phyloP scores from a whole-genome alignment of 2,888 invertebrate genomes.

The Sminthurides aquaticus region DNA sequence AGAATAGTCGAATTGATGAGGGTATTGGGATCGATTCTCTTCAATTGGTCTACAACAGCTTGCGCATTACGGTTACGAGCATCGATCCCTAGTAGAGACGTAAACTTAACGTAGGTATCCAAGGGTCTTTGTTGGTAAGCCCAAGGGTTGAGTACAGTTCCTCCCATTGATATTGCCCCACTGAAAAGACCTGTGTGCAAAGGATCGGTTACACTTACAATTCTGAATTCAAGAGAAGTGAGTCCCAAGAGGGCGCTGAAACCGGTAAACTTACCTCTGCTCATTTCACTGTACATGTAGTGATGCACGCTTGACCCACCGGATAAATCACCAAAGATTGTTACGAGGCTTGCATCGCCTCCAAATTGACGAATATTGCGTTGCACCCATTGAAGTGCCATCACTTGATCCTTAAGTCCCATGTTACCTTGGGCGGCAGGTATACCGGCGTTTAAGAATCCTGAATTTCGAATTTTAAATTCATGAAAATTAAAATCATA shows the following conservation, averaged over 20 bases:
- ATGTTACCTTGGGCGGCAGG: slow-evolving; percentile 89
- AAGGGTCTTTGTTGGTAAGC: slow-evolving; percentile 2
- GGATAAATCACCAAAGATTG: slow-evolving; percentile 20
- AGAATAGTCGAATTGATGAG: neutral
- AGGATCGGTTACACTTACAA: too few relatives aligned
- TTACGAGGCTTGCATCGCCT: slow-evolving; percentile 57
- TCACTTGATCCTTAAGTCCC: slow-evolving; percentile 79
- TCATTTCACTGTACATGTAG: slow-evolving; percentile 18
- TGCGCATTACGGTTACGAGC: neutral
- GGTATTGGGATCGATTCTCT: neutral
- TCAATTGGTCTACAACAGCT: neutral
- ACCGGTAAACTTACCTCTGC: slow-evolving; percentile 18
- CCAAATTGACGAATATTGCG: slow-evolving; percentile 78
- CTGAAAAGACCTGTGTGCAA: slow-evolving; percentile 36
- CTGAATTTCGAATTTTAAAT: too few relatives aligned
- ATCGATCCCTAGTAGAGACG: neutral
- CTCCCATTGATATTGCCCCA: slow-evolving; percentile 34
- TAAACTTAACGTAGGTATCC: neutral
- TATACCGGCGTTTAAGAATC: slow-evolving; percentile 81
- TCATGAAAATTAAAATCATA: neutral
- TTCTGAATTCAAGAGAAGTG: too few relatives aligned
- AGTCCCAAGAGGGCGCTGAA: too few relatives aligned
- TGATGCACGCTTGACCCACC: slow-evolving; percentile 14
- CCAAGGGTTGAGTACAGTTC: slow-evolving; percentile 23
- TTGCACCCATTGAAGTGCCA: slow-evolving; percentile 80